Evolutionary conservation across 2,113 vertebrate species (phyloP).

Genomic region (zebrafish (Danio rerio)): GRCz12tu NC_133200.1:29155001-29155500

Average conservation of each 20-base stretch:
- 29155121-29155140: neutral
- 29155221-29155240: too few species aligned
- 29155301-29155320: slow-evolving; percentile 62
- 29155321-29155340: slow-evolving; percentile 70
- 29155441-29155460: neutral
- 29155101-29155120: neutral
- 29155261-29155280: neutral
- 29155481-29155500: neutral
- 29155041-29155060: too few species aligned
- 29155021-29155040: too few species aligned
- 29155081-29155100: neutral
- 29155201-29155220: neutral
- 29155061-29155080: too few species aligned
- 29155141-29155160: neutral
- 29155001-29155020: too few species aligned
- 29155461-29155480: slow-evolving; percentile 41
- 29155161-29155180: neutral
- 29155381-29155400: slow-evolving; percentile 65
- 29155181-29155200: neutral
- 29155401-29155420: slow-evolving; percentile 36
- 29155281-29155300: slow-evolving; percentile 6
- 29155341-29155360: slow-evolving; percentile 71
- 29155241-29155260: too few species aligned
- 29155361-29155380: slow-evolving; percentile 77
- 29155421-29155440: neutral